Conservation (phyloP, 2,888 invertebrate species). For the Sinhomidia bicolor region DNA sequence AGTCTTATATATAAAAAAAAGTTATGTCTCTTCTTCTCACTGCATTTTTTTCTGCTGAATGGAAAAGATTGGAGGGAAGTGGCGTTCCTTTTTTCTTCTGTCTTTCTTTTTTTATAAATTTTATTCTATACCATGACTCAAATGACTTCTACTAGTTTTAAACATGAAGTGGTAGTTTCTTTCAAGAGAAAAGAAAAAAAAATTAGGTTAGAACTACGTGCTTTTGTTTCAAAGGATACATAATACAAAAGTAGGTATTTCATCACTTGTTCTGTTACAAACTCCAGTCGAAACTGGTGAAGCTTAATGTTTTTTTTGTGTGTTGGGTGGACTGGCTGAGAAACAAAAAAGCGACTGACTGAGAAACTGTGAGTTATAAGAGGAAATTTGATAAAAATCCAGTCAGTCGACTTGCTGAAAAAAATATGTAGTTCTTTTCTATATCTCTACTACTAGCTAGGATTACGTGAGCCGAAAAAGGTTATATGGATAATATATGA, state of each 20-base stretch:
- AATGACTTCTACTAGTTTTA: background rate
- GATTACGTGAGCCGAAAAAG: background rate
- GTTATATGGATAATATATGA: background rate
- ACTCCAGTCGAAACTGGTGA: background rate
- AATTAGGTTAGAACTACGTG: constrained; percentile 30
- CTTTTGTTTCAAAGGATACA: constrained; percentile 33
- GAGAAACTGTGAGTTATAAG: constrained; percentile 13
- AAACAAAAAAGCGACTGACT: background rate
- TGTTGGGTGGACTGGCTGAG: background rate
- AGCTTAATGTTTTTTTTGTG: constrained; percentile 15
- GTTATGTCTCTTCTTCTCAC: no score
- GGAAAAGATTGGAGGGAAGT: constrained; percentile 7
- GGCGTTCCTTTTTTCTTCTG: background rate
- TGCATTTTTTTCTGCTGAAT: background rate
- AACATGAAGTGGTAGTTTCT: background rate
- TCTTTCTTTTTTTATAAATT: no score
- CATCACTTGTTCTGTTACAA: background rate
- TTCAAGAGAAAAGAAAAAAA: no score
- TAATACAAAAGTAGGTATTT: background rate
- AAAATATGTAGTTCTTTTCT: background rate
- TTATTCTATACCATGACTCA: no score
- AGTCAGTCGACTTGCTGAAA: constrained; percentile 12
- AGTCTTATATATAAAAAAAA: background rate
- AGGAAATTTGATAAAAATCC: constrained; percentile 41
- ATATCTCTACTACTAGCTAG: background rate